Evolutionary conservation across 2,797 vertebrate genomes (phyloP).

Genomic region (Neosalanx taihuensis): DNA sequence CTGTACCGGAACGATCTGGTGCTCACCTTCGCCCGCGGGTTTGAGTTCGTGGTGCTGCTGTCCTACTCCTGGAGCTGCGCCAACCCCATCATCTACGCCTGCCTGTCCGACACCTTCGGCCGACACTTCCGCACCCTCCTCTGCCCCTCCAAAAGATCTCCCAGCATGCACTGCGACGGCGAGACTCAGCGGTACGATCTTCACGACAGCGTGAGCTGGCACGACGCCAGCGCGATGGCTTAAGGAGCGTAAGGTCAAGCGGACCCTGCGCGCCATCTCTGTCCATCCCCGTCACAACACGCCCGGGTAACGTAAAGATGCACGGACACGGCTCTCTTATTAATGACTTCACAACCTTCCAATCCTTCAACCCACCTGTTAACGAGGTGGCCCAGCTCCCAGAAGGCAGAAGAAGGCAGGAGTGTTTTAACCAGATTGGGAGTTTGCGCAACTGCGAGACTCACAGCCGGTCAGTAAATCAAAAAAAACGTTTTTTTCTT

Average conservation of each 20-base stretch:
- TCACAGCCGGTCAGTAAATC: background rate
- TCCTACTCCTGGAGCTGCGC: conserved; percentile 80
- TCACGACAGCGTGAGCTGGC: conserved; percentile 42
- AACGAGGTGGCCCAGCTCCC: too few relatives aligned
- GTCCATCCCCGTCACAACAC: too few relatives aligned
- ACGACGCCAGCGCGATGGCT: conserved; percentile 44
- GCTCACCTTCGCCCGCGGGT: conserved; percentile 54
- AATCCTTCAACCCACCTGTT: too few relatives aligned
- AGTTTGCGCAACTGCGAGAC: background rate
- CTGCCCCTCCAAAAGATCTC: conserved; percentile 53
- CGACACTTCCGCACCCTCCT: conserved; percentile 67
- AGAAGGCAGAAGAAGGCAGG: too few relatives aligned
- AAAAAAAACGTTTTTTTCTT: background rate
- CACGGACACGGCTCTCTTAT: too few relatives aligned
- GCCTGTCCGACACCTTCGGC: conserved; percentile 70
- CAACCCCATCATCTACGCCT: conserved; percentile 77
- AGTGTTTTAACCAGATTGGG: too few relatives aligned
- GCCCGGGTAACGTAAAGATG: too few relatives aligned
- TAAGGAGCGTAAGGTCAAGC: conserved; percentile 3
- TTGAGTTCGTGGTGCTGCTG: conserved; percentile 71
- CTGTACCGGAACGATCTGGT: conserved; percentile 34
- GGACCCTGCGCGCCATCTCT: too few relatives aligned
- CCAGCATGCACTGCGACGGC: conserved; percentile 48
- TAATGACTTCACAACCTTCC: too few relatives aligned
- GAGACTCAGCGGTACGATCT: conserved; percentile 64